These are phyloP conservation scores for Barypeithes pellucidus DNA, from an alignment of 2,888 invertebrate species.

Conservation along the genomic window DNA sequence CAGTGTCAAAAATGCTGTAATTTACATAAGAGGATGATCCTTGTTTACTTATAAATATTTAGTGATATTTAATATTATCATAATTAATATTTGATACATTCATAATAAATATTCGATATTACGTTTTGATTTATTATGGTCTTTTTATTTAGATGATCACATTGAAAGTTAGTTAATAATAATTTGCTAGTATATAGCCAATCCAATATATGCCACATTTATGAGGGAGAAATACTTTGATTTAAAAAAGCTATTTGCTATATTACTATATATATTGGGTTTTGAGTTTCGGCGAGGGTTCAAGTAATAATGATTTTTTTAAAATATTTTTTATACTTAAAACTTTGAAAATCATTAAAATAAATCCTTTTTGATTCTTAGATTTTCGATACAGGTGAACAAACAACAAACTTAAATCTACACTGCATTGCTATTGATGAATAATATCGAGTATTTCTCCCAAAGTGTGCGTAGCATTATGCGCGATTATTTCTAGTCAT, in stretches of 20 bases:
- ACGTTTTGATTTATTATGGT: neutral
- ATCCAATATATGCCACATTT: neutral
- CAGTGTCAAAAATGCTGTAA: neutral
- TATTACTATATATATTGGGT: too few species aligned
- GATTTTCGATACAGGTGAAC: too few species aligned
- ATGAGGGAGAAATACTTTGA: slow-evolving; percentile 1
- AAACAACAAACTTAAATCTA: too few species aligned
- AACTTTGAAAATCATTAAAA: too few species aligned
- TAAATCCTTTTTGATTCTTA: too few species aligned
- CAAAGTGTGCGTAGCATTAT: slow-evolving; percentile 10
- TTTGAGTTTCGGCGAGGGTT: too few species aligned
- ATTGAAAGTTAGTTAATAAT: slow-evolving; percentile 11
- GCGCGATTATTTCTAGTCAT: slow-evolving; percentile 45
- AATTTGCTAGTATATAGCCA: slow-evolving; percentile 15
- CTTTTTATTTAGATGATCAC: slow-evolving; percentile 12
- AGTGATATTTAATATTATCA: slow-evolving; percentile 3
- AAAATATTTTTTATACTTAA: too few species aligned
- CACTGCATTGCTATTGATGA: too few species aligned
- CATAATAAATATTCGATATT: neutral
- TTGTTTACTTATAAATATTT: slow-evolving; percentile 12
- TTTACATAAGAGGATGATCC: neutral
- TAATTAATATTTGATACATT: neutral
- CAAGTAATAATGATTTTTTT: too few species aligned
- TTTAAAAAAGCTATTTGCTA: too few species aligned
- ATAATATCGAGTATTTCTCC: slow-evolving; percentile 11